Evolutionary conservation across 2,888 invertebrate genomes (phyloP), one percentile per base, ranked within the genome.

Genomic region (Hylaea fasciaria): DNA sequence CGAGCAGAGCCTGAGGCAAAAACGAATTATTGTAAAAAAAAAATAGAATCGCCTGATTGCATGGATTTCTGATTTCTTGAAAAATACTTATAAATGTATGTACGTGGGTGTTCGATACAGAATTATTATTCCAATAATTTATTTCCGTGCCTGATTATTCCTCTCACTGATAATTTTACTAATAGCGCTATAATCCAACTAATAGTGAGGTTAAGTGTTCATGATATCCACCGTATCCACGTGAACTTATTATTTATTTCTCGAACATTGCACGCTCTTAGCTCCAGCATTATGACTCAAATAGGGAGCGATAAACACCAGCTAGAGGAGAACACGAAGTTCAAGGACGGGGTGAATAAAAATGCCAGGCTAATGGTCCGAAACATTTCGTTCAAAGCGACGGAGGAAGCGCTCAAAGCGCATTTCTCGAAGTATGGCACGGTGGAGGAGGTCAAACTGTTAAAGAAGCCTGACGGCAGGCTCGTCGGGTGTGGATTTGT

Each of bases 401-500:
- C 95, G 0, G 87, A 96, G 66, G 94, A 95, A 7, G 92, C 94
- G n/a, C 73, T 98, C 0, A 93, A 89, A 58, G 92, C 95, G 52
- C 93, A 96, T 73, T 97, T 97, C 83, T 89, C 93, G 0, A 89
- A 94, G 63, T 97, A 94, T 89, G 98, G 98, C 0, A 93, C 94
- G 32, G 93, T 98, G 1, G 93, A 94, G 65, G 96, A 97, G 73
- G 93, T 97, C 0, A 95, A 95, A 71, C 80, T 98, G 37, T 81
- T 96, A n/a, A 95, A 94, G 72, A 94, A 94, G 65, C 92, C 95
- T 0, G 95, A 96, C 85, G 96, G 96, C 0, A 95, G 94, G 77
- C 86, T 95, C 10, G 95, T 96, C 0, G 98, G 98, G 4, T 98
- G 97, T 86, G 97, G 96, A 2, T 98, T 98, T 86, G 93, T 98